phyloP scores from a whole-genome alignment of 2,113 vertebrate species.

The Corydoras sp. region DNA sequence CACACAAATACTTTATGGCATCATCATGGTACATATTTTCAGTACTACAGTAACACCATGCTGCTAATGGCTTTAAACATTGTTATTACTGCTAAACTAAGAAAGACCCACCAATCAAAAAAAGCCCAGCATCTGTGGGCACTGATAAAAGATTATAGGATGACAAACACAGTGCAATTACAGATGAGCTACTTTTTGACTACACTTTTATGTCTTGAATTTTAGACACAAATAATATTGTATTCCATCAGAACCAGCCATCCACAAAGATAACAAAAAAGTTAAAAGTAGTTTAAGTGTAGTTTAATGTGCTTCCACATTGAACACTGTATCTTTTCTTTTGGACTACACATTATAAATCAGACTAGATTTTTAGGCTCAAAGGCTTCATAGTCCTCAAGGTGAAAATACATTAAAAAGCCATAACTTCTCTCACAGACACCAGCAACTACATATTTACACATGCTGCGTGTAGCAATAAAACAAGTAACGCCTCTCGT shows the following conservation, averaged over 20 bases:
- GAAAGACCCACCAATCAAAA: too few species aligned
- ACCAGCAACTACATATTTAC: conserved; percentile 26
- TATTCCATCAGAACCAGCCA: neutral
- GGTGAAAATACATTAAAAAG: conserved; percentile 38
- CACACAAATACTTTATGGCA: too few species aligned
- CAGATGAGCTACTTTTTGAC: too few species aligned
- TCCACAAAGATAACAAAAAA: neutral
- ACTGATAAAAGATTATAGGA: too few species aligned
- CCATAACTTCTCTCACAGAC: conserved; percentile 22
- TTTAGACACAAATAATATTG: neutral
- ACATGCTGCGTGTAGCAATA: conserved; percentile 11
- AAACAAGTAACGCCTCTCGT: conserved; percentile 13
- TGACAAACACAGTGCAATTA: too few species aligned
- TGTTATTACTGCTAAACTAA: too few species aligned
- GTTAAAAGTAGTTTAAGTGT: too few species aligned
- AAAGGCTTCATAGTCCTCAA: conserved; percentile 6
- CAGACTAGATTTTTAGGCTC: conserved; percentile 4
- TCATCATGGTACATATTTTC: too few species aligned
- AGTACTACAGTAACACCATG: too few species aligned
- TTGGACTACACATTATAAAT: conserved; percentile 13
- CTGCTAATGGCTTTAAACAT: too few species aligned
- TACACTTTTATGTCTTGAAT: too few species aligned
- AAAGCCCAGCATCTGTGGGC: too few species aligned
- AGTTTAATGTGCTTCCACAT: neutral
- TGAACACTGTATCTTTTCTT: conserved; percentile 5